These are phyloP conservation scores for Galerucella nymphaeae DNA, from an alignment of 2,888 invertebrate genomes.

Conservation along the genomic window DNA sequence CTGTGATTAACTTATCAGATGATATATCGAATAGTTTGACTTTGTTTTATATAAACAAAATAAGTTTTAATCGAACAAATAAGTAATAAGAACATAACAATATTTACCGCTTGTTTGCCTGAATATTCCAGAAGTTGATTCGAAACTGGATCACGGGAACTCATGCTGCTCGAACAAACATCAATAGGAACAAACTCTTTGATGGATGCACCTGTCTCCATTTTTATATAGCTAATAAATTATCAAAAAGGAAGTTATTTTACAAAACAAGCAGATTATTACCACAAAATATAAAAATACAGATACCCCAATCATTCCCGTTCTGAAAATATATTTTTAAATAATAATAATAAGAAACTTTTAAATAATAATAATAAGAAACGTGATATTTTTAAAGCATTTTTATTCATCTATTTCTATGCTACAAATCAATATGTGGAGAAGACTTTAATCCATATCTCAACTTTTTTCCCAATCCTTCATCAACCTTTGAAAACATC, in stretches of 20 bases:
- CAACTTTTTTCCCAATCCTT: constrained; percentile 80
- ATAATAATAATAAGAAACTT: not conserved
- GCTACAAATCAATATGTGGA: constrained; percentile 49
- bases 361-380: not conserved
- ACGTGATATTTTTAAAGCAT: not conserved
- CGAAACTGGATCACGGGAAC: constrained; percentile 52
- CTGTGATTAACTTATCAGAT: too few relatives aligned
- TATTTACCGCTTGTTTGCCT: constrained; percentile 57
- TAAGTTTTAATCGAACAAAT: too few relatives aligned
- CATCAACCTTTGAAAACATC: constrained; percentile 85
- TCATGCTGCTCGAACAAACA: constrained; percentile 26
- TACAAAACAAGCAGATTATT: constrained; percentile 4
- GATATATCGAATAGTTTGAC: too few relatives aligned
- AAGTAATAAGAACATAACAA: too few relatives aligned
- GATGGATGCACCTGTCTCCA: not conserved
- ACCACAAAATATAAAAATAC: constrained; percentile 22
- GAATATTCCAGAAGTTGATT: constrained; percentile 59
- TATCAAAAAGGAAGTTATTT: constrained; percentile 33
- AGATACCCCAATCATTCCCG: too few relatives aligned
- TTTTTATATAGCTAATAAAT: constrained; percentile 14
- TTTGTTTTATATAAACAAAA: too few relatives aligned
- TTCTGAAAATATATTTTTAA: too few relatives aligned
- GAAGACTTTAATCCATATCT: constrained; percentile 64
- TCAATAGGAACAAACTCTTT: not conserved
- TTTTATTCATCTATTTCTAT: not conserved